Evolutionary conservation across 2,113 vertebrate species (phyloP).

Genomic region (Rhodinocichla rosea): DNA sequence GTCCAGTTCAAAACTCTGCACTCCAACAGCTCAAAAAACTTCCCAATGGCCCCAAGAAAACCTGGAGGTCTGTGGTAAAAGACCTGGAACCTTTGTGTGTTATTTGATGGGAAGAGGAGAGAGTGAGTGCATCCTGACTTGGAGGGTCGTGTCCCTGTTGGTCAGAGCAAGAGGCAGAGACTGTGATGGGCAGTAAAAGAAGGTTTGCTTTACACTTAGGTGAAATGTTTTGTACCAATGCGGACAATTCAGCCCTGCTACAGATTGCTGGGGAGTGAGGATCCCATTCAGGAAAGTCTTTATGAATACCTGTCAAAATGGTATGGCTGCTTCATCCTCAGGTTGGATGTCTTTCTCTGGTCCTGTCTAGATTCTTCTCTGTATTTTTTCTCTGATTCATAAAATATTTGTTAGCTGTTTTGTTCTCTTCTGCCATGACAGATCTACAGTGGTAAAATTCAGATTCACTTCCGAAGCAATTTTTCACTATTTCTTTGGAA

Average conservation of each 20-base stretch:
- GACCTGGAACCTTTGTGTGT: not conserved
- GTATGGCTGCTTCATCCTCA: not conserved
- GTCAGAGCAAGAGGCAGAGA: not conserved
- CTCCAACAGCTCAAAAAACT: not conserved
- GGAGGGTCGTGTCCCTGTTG: not conserved
- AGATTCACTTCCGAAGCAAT: not conserved
- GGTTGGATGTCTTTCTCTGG: not conserved
- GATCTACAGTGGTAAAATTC: not conserved
- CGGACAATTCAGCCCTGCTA: not conserved
- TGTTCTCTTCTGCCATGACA: not conserved
- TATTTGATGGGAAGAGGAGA: not conserved
- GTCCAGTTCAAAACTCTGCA: not conserved
- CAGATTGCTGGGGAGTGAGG: not conserved
- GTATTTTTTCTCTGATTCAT: not conserved
- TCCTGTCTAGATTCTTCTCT: not conserved
- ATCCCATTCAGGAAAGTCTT: not conserved
- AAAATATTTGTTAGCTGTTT: not conserved
- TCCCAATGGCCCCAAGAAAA: not conserved
- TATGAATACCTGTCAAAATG: not conserved
- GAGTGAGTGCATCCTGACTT: not conserved
- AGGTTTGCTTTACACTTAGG: not conserved
- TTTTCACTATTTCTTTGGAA: not conserved
- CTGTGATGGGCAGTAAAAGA: not conserved
- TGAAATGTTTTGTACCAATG: not conserved
- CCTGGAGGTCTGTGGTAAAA: not conserved